A percentile compares a stretch with the other conserved stretches of the same genome.
These are phyloP conservation scores for Stomatorhinus walkeri DNA, from an alignment of 2,797 vertebrate genomes.

Conservation along the genomic window DNA sequence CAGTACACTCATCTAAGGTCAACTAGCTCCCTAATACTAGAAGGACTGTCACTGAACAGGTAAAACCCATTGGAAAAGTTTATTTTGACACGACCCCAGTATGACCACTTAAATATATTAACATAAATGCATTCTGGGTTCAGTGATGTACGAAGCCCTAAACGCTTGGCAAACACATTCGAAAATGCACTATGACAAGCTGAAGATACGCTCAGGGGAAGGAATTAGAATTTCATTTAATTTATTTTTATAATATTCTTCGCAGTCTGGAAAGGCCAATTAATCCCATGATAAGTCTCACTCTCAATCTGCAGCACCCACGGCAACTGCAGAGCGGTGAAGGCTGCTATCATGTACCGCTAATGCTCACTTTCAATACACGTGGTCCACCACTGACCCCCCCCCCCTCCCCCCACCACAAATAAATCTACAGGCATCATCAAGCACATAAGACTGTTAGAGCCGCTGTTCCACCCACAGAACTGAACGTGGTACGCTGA, in stretches of 20 bases:
- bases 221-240: neutral
- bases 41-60: neutral
- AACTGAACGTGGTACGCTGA: neutral
- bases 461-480: neutral
- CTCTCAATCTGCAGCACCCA: neutral
- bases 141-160: neutral
- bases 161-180: neutral
- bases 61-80: neutral
- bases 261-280: neutral
- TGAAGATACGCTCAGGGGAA: neutral
- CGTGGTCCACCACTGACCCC: neutral
- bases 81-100: neutral
- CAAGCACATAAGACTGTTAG: neutral
- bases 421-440: neutral
- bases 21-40: neutral
- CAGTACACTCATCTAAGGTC: neutral
- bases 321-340: neutral
- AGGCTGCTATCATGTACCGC: neutral
- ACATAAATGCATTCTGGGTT: slow-evolving; percentile 1
- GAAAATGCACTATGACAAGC: neutral
- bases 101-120: neutral
- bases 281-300: neutral
- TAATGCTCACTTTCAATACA: neutral
- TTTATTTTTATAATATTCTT: neutral
- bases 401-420: neutral